Evolutionary conservation across 30 jellyfish, hydroid and myxozoan genomes (phyloP), one percentile per base, ranked within the genome.

Genomic region (Rhopilema esculentum): DNA sequence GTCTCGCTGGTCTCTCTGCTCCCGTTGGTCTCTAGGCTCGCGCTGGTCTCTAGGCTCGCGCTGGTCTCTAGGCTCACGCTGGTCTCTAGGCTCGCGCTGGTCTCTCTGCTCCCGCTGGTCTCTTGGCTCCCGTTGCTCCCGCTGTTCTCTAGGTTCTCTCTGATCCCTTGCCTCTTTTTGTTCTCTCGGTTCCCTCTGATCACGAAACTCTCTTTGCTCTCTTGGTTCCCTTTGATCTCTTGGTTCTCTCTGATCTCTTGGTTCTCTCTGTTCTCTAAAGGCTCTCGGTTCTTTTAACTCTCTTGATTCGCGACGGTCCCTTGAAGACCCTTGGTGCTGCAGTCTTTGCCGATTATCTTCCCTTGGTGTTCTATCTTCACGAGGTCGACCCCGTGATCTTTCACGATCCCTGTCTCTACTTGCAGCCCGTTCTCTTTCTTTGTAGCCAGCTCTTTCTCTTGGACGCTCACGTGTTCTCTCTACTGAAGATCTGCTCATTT

Each of bases 371-470:
- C 69, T 77, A 75, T 85, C 88, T n/a, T 85, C 94, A 8, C 94
- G 77, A 8, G 85, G 65, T 31, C 86, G 32, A 19, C 88, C 88
- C 22, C 94, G 94, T 21, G 88, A 69, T 49, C 88, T 85, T 16
- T 85, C 94, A 9, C 94, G 75, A 16, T 85, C 94, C 66, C 94
- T 75, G 62, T 76, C 94, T 48, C 86, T 74, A 75, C 78, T 85
- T 17, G 73, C 84, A 8, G 63, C 76, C 25, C 77, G 75, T 26
- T 72, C 84, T 65, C 89, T 79, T 15, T 73, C 85, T 49, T 79
- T 84, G 83, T 80, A 80, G 31, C 92, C 85, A 24, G 80, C 66
- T 51, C 88, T 61, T 23, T 85, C 88, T 67, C 79, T 73, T 24
- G 77, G 66, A 33, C 53, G 75, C 26, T 85, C 94, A 31, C 94